phyloP scores from a whole-genome alignment of 2,888 invertebrate genomes.

The Oscheius onirici region DNA sequence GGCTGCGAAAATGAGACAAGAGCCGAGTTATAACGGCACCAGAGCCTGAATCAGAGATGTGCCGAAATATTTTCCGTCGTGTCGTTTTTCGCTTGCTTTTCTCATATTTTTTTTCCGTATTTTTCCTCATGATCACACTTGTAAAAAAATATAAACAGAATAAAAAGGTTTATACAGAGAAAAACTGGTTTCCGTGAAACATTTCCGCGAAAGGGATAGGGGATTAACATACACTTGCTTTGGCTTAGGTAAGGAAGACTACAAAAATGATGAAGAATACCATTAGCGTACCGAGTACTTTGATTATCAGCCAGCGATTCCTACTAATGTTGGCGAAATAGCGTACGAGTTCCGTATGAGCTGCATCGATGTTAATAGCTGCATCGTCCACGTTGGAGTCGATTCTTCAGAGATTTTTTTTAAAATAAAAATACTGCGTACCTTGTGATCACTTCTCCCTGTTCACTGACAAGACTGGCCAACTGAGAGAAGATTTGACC shows the following conservation, averaged over 20 bases:
- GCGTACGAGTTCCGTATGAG: constrained; percentile 93
- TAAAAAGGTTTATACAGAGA: too few species aligned
- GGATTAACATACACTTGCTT: too few species aligned
- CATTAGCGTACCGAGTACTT: constrained; percentile 96
- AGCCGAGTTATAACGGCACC: too few species aligned
- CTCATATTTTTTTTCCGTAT: too few species aligned
- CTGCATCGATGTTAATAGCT: constrained; percentile 94
- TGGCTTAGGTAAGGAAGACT: constrained; percentile 87
- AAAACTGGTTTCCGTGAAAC: too few species aligned
- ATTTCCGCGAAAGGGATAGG: too few species aligned
- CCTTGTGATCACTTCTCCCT: constrained; percentile 84
- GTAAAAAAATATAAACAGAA: too few species aligned
- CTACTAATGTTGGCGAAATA: constrained; percentile 94
- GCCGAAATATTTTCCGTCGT: too few species aligned
- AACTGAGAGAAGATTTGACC: constrained; percentile 88
- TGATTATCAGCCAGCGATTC: constrained; percentile 98
- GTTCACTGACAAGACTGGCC: constrained; percentile 90
- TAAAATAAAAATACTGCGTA: constrained; percentile 14
- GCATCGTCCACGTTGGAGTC: constrained; percentile 96
- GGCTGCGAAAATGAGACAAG: too few species aligned
- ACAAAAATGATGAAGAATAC: constrained; percentile 99
- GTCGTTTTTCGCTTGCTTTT: too few species aligned
- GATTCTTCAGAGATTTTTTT: constrained; percentile 78
- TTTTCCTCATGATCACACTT: too few species aligned
- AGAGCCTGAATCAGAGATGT: too few species aligned